Evolutionary conservation across 2,888 invertebrate species (phyloP), one percentile per base, ranked within the genome.

Genomic region (Theretra japonica): DNA sequence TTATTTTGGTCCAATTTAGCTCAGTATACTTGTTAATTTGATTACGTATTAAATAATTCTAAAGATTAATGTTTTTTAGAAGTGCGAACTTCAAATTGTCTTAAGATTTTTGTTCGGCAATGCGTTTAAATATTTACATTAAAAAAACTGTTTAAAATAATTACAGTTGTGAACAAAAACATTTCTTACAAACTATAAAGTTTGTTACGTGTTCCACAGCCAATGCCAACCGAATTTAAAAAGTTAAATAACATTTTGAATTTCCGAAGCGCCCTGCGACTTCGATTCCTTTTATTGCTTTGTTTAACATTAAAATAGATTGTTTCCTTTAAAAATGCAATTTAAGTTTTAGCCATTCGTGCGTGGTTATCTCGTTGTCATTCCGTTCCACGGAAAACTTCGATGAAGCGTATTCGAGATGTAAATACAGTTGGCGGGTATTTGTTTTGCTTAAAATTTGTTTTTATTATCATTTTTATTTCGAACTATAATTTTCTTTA

Each of bases 291-390:
- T 70, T 70, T 70, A 70, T 70, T 59, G 33, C 41, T 70, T 70
- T 62, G 41, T 71, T 30, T 69, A 65, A 53, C 62, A 25, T 65
- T 57, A 56, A 65, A 65, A 62, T 62, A 65, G 65, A 71, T 71
- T 70, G 62, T 70, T 71, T 71, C n/a, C 58, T 53, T 74, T 73
- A 74, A 75, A 77, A 77, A 79, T 73, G 69, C 72, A 75, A 76
- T 76, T 72, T 74, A 75, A 77, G 74, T 75, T 79, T 77, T 75
- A 74, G 56, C 56, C 25, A 65, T 53, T 71, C 19, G 70, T 65
- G 62, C 65, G 60, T 25, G 19, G 58, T 19, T 60, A 25, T 50
- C 53, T 70, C 25, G 17, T 62, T 70, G 60, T 70, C 30, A 21
- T 53, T 25, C 28, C 59, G 60, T 62, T 70, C 58, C 48, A 48